Base-by-base conservation (phyloP, 1,140 invertebrate genomes). In the Drosophila truncata region DNA sequence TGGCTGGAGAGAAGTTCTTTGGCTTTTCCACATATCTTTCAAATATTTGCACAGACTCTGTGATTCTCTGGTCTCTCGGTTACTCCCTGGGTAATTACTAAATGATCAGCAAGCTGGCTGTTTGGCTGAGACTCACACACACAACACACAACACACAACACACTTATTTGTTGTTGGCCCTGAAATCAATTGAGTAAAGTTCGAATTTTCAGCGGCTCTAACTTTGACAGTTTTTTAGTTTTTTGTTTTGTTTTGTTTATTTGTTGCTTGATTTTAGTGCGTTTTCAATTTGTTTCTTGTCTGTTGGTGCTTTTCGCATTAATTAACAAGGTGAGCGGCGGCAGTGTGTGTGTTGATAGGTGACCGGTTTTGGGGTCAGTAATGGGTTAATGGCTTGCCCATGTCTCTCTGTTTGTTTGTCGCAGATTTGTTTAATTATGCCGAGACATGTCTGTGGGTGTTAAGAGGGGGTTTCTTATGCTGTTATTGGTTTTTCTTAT, bases 401-500 rank as follows among this genome's bases (percentile, higher is more conserved):
- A 72, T 82, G 81, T 83, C 74, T 54, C 50, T 60, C 58, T 73
- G 54, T 73, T n/a, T 37, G 31, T 37, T 55, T 55, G 74, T 77
- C 73, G 70, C 62, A 79, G 83, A 87, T 86, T 87, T 86, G 84
- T 86, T 86, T 87, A 87, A 86, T 86, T 86, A 83, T 82, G 75
- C 62, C 66, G 72, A 76, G 84, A 83, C 64, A 80, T 83, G 80
- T 73, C 74, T 46, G 69, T 77, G 62, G 63, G 73, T 80, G 71
- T 52, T 60, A 20, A 18, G 55, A 4, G 76, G 66, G 79, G 65
- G 52, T 65, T 66, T 50, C 59, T 42, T 58, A 37, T 18, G 41
- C 41, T 42, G n/a, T 10, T 10, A 42, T 42, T 42, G 41, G 41
- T 20, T 20, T 20, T 6, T 44, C 18, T 41, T 52, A 25, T 1